Evolutionary conservation across 2,797 vertebrate species (phyloP), one percentile per base, ranked within the genome.

Genomic region (Poeciliopsis paucimaculata): DNA sequence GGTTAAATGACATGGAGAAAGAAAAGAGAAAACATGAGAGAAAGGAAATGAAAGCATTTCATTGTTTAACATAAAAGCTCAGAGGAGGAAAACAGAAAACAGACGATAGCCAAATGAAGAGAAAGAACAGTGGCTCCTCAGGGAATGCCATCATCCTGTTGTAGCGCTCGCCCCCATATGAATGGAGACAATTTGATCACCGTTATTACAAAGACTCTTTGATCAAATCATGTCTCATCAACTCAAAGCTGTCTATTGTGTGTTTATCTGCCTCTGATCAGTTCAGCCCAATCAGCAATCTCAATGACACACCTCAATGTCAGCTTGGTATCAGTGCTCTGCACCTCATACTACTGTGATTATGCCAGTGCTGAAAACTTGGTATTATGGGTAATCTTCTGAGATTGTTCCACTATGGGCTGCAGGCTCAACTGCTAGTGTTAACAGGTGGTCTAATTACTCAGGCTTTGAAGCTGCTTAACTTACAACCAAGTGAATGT

Each of bases 361-460:
- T 87, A 79, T 77, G 87, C 82, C 77, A 73, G 79, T 82, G 86
- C 88, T 88, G 84, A 81, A 83, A 88, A 87, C 86, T 85, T 91
- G 80, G 79, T 84, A 87, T 91, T 74, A 84, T 64, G 60, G 87
- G 81, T 83, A 75, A 86, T 82, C 72, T 84, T 86, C 82, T 88
- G 84, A 84, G 49, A 86, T 84, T 8, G 20, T 53, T 82, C 87
- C 83, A 84, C 84, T 15, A 76, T 23, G 72, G 1, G 84, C 90
- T 91, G 73, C 81, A 9, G 90, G 90, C 91, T 94, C 92, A 92
- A 89, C 92, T 93, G 93, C 90, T 93, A 94, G 92, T 92, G 91
- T 90, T 94, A 94, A 89, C 88, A 91, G 90, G 88, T 90, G 89
- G 92, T 92, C 87, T 91, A 86, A 90, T 92, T 83, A 88, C 53